phyloP scores from a whole-genome alignment of 2,113 vertebrate genomes.

The Microcebus murinus region DNA sequence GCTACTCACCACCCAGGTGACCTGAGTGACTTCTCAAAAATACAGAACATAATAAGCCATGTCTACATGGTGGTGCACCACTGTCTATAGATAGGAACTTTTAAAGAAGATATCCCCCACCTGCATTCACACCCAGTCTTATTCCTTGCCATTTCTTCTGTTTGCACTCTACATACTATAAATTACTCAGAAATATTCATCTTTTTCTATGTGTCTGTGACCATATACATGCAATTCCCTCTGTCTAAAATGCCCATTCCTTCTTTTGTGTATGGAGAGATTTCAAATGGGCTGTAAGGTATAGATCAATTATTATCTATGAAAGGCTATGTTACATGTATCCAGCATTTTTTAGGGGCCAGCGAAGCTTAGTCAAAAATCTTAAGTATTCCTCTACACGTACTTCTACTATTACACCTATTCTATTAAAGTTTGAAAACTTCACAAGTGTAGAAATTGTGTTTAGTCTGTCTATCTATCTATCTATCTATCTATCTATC shows the following conservation, averaged over 20 bases:
- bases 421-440: neutral
- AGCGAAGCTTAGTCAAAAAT: neutral
- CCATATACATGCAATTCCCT: neutral
- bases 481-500: too few relatives aligned
- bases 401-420: neutral
- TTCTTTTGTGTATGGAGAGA: neutral
- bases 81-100: neutral
- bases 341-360: neutral
- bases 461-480: too few relatives aligned
- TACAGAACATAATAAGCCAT: neutral
- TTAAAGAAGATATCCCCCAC: neutral
- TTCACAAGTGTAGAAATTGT: neutral
- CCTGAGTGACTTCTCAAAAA: conserved; percentile 10
- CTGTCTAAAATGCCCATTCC: neutral
- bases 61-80: neutral
- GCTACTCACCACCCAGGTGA: neutral
- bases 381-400: neutral
- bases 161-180: neutral
- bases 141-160: neutral
- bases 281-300: neutral
- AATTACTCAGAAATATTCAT: neutral
- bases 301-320: neutral
- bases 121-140: neutral
- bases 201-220: neutral
- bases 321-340: neutral